phyloP scores from a whole-genome alignment of 2,113 vertebrate species.

The Daubentonia madagascariensis region DNA sequence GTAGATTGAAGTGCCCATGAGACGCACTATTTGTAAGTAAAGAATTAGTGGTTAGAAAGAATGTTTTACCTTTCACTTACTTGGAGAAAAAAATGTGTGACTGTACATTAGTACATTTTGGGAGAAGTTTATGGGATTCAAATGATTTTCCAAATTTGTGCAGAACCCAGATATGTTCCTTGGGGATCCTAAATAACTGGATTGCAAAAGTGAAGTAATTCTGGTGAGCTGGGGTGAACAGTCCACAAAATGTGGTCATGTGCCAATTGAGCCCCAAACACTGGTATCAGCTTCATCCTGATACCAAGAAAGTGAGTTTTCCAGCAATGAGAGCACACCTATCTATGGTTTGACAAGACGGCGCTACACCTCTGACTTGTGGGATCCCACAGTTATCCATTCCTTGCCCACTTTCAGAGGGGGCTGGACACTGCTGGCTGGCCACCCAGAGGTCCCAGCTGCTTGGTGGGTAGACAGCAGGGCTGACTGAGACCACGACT shows the following conservation, averaged over 20 bases:
- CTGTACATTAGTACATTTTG: not conserved
- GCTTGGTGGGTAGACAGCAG: not conserved
- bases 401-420: not conserved
- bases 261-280: not conserved
- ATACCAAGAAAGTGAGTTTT: not conserved
- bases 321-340: not conserved
- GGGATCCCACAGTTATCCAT: not conserved
- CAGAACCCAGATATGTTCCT: not conserved
- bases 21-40: not conserved
- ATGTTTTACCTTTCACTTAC: not conserved
- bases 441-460: not conserved
- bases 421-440: too few relatives aligned
- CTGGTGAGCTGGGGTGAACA: not conserved
- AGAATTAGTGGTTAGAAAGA: not conserved
- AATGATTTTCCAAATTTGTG: not conserved
- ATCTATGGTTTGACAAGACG: not conserved
- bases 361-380: not conserved
- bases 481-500: not conserved
- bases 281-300: not conserved
- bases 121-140: not conserved
- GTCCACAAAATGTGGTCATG: not conserved
- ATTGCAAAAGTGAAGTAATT: not conserved
- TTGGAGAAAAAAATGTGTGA: not conserved
- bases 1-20: not conserved
- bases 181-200: not conserved